Percentiles rank a stretch among this genome's conserved stretches.
phyloP scores from a whole-genome alignment of 2,797 vertebrate genomes.

The Siniperca undulata region DNA sequence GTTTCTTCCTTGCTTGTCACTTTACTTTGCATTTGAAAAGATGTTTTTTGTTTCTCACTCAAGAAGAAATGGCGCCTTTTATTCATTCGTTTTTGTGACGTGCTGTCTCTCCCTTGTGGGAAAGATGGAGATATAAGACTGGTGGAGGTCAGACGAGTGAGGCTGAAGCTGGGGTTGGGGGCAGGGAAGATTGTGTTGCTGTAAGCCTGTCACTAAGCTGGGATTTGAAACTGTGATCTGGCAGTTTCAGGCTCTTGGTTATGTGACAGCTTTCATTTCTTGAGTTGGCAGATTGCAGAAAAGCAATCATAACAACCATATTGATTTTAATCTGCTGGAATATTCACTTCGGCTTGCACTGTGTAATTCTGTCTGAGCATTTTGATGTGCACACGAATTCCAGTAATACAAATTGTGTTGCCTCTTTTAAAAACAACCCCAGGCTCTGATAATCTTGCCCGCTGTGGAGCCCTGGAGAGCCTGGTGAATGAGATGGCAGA shows the following conservation, averaged over 20 bases:
- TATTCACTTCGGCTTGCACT: neutral
- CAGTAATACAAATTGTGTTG: conserved; percentile 8
- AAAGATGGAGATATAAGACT: conserved; percentile 58
- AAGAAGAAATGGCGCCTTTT: neutral
- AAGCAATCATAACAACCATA: conserved; percentile 37
- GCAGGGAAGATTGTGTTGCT: conserved; percentile 76
- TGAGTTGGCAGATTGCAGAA: conserved; percentile 42
- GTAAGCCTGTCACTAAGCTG: conserved; percentile 81
- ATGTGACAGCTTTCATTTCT: conserved; percentile 63
- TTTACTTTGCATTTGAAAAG: conserved; percentile 11
- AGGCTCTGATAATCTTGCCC: conserved; percentile 92
- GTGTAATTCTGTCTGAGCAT: neutral
- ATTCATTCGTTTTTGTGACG: conserved; percentile 9
- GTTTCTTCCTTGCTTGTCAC: neutral
- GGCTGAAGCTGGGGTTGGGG: conserved; percentile 49
- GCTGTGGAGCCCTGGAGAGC: conserved; percentile 94
- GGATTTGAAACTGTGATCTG: conserved; percentile 85
- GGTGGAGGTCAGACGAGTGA: conserved; percentile 48
- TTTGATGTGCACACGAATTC: neutral
- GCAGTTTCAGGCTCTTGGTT: conserved; percentile 68
- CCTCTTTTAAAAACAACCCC: conserved; percentile 26
- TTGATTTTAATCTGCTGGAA: conserved; percentile 44
- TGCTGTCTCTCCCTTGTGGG: conserved; percentile 25
- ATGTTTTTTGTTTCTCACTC: neutral
- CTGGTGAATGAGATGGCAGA: conserved; percentile 92